Evolutionary conservation across 2,888 invertebrate genomes (phyloP).

Genomic region (Rapana venosa): DNA sequence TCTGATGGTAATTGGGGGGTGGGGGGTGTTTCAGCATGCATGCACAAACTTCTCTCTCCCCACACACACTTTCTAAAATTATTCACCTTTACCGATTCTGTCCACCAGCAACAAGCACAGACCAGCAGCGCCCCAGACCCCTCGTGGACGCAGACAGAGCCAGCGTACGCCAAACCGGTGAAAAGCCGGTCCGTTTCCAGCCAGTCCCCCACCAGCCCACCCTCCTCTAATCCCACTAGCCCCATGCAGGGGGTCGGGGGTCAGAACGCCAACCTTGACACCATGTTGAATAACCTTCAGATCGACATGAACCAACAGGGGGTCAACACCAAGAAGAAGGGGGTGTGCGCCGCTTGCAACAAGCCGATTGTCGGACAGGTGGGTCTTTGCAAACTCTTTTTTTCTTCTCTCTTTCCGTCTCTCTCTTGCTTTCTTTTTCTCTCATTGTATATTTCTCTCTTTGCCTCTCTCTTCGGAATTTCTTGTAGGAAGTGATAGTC

Average conservation of each 20-base stretch:
- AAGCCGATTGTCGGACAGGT: constrained; percentile 99
- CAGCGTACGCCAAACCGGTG: constrained; percentile 72
- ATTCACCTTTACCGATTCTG: not conserved
- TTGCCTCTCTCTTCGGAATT: too few species aligned
- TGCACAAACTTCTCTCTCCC: not conserved
- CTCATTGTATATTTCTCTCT: too few species aligned
- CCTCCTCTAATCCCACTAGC: constrained; percentile 80
- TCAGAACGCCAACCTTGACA: constrained; percentile 82
- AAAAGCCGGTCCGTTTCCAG: constrained; percentile 64
- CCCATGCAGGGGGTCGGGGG: constrained; percentile 41
- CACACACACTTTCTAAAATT: too few species aligned
- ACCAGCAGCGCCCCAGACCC: constrained; percentile 48
- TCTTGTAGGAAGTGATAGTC: too few species aligned
- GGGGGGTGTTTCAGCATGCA: not conserved
- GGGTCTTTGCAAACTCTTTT: constrained; percentile 45
- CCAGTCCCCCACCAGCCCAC: constrained; percentile 61
- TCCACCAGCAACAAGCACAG: constrained; percentile 43
- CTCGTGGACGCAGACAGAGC: constrained; percentile 56
- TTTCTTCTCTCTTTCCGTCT: too few species aligned
- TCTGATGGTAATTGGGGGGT: too few species aligned
- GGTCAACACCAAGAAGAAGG: constrained; percentile 98
- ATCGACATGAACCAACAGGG: constrained; percentile 99
- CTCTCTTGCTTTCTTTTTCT: too few species aligned
- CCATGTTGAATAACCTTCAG: constrained; percentile 93
- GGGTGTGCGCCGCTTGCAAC: constrained; percentile 98